Conservation (phyloP, 2,888 invertebrate genomes). For the Drosophila robusta region DNA sequence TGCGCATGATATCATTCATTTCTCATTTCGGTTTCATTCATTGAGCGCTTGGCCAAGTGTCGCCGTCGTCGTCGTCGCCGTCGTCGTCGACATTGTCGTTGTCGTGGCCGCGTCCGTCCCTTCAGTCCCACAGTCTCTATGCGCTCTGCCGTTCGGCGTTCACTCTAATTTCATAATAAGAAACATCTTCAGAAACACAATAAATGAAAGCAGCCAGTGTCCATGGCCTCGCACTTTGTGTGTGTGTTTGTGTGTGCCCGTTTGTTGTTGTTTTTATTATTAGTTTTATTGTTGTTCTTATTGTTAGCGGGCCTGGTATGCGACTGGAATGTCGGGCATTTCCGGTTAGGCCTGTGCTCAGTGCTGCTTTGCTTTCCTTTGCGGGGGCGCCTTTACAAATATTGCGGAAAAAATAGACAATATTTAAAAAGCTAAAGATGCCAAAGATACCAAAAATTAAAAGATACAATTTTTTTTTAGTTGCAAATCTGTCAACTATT, state of each 20-base stretch:
- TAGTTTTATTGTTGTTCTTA: slow-evolving; percentile 58
- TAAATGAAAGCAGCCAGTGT: slow-evolving; percentile 52
- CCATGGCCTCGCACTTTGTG: slow-evolving; percentile 29
- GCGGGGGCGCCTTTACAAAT: slow-evolving; percentile 33
- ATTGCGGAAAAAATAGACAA: slow-evolving; percentile 14
- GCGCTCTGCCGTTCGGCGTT: slow-evolving; percentile 42
- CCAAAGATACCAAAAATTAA: background rate
- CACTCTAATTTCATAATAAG: slow-evolving; percentile 80
- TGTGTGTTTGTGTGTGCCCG: slow-evolving; percentile 3
- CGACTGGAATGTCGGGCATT: slow-evolving; percentile 64
- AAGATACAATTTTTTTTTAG: background rate
- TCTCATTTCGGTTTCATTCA: slow-evolving; percentile 75
- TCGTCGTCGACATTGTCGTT: slow-evolving; percentile 15
- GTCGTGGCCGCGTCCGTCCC: slow-evolving; percentile 13
- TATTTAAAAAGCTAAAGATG: background rate
- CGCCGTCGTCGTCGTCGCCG: slow-evolving; percentile 38
- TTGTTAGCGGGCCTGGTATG: slow-evolving; percentile 65
- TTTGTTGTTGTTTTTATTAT: slow-evolving; percentile 50
- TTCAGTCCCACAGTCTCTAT: slow-evolving; percentile 19
- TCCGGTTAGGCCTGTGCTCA: slow-evolving; percentile 60
- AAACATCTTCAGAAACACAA: slow-evolving; percentile 72
- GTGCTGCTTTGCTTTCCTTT: slow-evolving; percentile 8
- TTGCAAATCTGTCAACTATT: background rate
- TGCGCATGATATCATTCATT: slow-evolving; percentile 79
- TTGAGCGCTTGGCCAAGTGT: slow-evolving; percentile 72